Conservation (phyloP, 1,140 invertebrate genomes). For the Zaprionus vittiger region DNA sequence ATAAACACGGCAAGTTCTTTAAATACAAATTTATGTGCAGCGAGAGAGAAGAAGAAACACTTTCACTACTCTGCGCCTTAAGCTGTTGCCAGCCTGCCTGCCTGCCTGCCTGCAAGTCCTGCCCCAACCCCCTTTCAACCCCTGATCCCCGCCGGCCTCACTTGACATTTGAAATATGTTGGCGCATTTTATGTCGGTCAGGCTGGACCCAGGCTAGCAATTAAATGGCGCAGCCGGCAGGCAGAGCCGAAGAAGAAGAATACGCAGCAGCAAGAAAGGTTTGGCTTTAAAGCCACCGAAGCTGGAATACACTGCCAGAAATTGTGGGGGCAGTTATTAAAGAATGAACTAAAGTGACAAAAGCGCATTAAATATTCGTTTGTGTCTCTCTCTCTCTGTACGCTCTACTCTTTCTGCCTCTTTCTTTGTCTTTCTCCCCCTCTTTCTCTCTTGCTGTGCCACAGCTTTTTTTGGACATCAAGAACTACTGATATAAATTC, state of each 20-base stretch:
- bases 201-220: conserved; percentile 43
- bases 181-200: conserved; percentile 58
- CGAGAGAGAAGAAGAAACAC: conserved; percentile 43
- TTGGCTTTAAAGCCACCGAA: not conserved
- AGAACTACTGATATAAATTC: conserved; percentile 36
- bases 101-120: not conserved
- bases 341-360: not conserved
- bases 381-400: not conserved
- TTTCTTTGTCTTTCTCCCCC: not conserved
- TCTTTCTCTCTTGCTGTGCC: not conserved
- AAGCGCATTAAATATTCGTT: not conserved
- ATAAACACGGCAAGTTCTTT: conserved; percentile 67
- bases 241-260: conserved; percentile 14
- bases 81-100: conserved; percentile 21
- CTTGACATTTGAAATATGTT: conserved; percentile 75
- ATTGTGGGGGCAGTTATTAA: not conserved
- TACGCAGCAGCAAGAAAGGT: not conserved
- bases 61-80: conserved; percentile 56
- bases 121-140: not conserved
- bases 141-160: conserved; percentile 20
- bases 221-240: conserved; percentile 40
- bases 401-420: not conserved
- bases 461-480: conserved; percentile 6
- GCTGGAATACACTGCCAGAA: not conserved
- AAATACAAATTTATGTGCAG: conserved; percentile 77